phyloP scores from a whole-genome alignment of 1,140 invertebrate genomes.

The Wiebesia pumilae region DNA sequence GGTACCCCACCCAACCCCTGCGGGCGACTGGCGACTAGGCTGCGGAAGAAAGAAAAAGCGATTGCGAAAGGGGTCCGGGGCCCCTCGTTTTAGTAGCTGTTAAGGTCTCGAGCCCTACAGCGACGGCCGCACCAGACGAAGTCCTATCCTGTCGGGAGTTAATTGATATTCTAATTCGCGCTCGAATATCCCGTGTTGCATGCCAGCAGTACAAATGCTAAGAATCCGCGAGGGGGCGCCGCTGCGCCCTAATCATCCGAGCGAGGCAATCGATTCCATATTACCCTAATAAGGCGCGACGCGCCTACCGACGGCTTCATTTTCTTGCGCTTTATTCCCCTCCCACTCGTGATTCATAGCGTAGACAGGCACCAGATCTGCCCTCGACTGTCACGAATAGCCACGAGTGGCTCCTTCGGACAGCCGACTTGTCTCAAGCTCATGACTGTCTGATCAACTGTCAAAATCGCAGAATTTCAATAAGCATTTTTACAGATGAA shows the following conservation, averaged over 20 bases:
- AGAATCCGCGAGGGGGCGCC: conserved; percentile 15
- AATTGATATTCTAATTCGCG: conserved; percentile 71
- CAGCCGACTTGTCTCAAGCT: no score
- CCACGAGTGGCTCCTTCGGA: background rate
- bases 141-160: conserved; percentile 51
- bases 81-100: conserved; percentile 74
- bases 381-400: no score
- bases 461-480: no score
- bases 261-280: conserved; percentile 41
- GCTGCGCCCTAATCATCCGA: background rate
- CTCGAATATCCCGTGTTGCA: conserved; percentile 38
- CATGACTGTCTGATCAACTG: no score
- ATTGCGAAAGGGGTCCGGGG: conserved; percentile 54
- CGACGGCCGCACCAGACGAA: conserved; percentile 18
- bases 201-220: conserved; percentile 24
- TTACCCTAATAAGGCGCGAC: conserved; percentile 43
- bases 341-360: no score
- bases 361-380: no score
- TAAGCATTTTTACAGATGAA: no score
- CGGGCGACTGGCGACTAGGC: background rate
- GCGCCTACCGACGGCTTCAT: background rate
- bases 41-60: conserved; percentile 57
- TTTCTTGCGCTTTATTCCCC: background rate
- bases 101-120: conserved; percentile 67
- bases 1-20: conserved; percentile 52